Conservation (phyloP, 53 echinoderm and acorn worm species). For the Zoroaster sp. region DNA sequence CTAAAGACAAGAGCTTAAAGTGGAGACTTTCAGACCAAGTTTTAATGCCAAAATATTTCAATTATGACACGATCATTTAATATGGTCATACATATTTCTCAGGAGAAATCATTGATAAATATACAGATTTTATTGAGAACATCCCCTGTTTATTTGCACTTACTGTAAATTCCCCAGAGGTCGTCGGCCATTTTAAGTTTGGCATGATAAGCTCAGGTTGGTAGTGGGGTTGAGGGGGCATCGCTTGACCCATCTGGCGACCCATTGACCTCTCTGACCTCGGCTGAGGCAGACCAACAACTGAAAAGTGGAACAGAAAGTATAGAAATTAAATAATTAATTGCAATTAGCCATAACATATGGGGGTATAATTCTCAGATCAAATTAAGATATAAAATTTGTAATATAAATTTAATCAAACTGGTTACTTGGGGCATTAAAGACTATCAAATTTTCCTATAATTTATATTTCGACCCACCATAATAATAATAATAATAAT, state of each 20-base stretch:
- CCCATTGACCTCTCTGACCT: conserved; percentile 67
- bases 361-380: no score
- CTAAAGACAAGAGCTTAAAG: no score
- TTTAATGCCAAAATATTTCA: no score
- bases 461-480: no score
- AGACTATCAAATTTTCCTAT: no score
- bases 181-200: conserved; percentile 77
- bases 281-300: conserved; percentile 77
- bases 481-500: no score
- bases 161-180: conserved; percentile 86
- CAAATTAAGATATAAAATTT: no score
- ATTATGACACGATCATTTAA: no score
- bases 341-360: background rate
- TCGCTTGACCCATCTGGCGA: conserved; percentile 74
- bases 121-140: background rate
- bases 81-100: background rate
- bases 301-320: conserved; percentile 34
- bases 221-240: conserved; percentile 62
- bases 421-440: no score
- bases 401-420: no score
- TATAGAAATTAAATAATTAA: no score
- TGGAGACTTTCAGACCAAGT: background rate
- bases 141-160: background rate
- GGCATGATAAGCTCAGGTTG: conserved; percentile 77
- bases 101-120: background rate